phyloP scores from a whole-genome alignment of 2,888 invertebrate genomes.

The Chymomyza fuscimana region DNA sequence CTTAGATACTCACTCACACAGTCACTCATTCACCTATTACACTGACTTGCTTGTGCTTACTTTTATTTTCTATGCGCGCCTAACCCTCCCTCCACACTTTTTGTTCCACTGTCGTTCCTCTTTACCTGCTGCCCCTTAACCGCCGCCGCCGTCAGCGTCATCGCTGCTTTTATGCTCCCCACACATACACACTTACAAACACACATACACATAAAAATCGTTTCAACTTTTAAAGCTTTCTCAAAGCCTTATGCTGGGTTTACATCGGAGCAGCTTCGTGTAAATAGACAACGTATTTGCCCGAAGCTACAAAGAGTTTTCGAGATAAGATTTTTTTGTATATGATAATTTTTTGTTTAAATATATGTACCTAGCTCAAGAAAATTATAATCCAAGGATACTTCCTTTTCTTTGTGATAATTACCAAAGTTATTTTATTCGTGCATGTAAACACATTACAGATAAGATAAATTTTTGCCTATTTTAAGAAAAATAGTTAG shows the following conservation, averaged over 20 bases:
- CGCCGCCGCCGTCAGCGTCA: background rate
- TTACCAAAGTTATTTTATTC: too few relatives aligned
- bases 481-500: too few relatives aligned
- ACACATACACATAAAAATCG: constrained; percentile 23
- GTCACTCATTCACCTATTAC: constrained; percentile 11
- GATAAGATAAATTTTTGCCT: too few relatives aligned
- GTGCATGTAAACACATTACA: too few relatives aligned
- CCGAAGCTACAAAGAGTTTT: too few relatives aligned
- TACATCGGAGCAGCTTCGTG: too few relatives aligned
- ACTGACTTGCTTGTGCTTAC: constrained; percentile 46
- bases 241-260: background rate
- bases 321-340: too few relatives aligned
- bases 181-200: constrained; percentile 11
- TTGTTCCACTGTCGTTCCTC: constrained; percentile 3
- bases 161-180: constrained; percentile 8
- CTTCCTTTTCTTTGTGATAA: too few relatives aligned
- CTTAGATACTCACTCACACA: constrained; percentile 21
- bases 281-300: too few relatives aligned
- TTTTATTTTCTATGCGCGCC: constrained; percentile 65
- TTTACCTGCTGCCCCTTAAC: background rate
- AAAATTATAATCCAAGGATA: too few relatives aligned
- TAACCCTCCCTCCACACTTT: constrained; percentile 15
- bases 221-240: constrained; percentile 48
- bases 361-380: too few relatives aligned
- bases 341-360: too few relatives aligned